Conservation (phyloP, 1,140 invertebrate species). For the Drosophila teissieri region DNA sequence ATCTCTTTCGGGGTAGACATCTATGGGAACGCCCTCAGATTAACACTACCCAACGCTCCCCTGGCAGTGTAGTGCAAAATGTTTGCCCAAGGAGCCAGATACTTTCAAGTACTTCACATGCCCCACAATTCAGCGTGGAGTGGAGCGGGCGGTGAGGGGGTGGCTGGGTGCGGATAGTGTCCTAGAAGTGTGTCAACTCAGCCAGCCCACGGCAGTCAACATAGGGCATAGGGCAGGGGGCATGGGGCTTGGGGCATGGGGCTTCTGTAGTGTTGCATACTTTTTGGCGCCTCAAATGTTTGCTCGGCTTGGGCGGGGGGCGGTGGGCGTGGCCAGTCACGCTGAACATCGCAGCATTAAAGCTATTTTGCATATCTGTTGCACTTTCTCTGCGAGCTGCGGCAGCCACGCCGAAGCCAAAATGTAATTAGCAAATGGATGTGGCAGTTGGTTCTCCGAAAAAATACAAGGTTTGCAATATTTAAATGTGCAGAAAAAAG, state of each 20-base stretch:
- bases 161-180: slow-evolving; percentile 7
- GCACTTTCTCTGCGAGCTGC: slow-evolving; percentile 24
- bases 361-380: slow-evolving; percentile 69
- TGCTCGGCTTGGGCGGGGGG: slow-evolving; percentile 19
- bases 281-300: slow-evolving; percentile 67
- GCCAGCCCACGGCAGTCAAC: slow-evolving; percentile 54
- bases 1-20: background rate
- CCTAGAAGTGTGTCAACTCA: slow-evolving; percentile 64
- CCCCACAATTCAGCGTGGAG: slow-evolving; percentile 10
- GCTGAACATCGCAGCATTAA: slow-evolving; percentile 19
- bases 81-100: slow-evolving; percentile 43
- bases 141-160: background rate
- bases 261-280: slow-evolving; percentile 41
- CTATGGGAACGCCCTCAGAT: slow-evolving; percentile 23
- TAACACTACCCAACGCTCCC: slow-evolving; percentile 15
- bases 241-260: slow-evolving; percentile 40
- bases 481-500: background rate
- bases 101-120: slow-evolving; percentile 60
- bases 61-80: slow-evolving; percentile 42
- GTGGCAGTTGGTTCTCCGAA: slow-evolving; percentile 8
- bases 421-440: slow-evolving; percentile 68
- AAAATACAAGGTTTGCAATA: slow-evolving; percentile 7
- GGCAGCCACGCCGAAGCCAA: slow-evolving; percentile 30
- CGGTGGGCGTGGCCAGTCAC: slow-evolving; percentile 19
- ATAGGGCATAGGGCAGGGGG: slow-evolving; percentile 47